phyloP scores from a whole-genome alignment of 2,888 invertebrate species.

The Drosophila siamana region DNA sequence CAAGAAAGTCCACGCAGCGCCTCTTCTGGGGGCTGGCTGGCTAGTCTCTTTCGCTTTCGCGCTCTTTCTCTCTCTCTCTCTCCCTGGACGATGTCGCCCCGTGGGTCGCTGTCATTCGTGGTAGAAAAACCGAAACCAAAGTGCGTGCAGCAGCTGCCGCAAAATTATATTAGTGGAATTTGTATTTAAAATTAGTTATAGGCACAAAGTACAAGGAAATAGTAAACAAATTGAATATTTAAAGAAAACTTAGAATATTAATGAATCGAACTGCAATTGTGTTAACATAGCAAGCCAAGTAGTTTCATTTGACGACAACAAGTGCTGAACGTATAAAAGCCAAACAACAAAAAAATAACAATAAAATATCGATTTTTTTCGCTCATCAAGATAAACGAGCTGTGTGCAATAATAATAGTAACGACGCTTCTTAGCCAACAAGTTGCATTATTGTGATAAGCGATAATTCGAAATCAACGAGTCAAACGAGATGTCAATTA shows the following conservation, averaged over 20 bases:
- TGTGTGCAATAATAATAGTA: slow-evolving; percentile 34
- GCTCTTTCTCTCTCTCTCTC: neutral
- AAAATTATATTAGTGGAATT: slow-evolving; percentile 50
- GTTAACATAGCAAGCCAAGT: slow-evolving; percentile 40
- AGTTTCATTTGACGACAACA: slow-evolving; percentile 17
- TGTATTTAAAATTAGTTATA: slow-evolving; percentile 59
- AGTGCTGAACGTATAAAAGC: neutral
- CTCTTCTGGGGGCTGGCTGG: slow-evolving; percentile 37
- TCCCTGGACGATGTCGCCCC: slow-evolving; percentile 17
- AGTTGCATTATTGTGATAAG: neutral
- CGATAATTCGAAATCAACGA: neutral
- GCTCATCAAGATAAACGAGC: slow-evolving; percentile 23
- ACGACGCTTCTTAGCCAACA: slow-evolving; percentile 7
- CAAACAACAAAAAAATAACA: slow-evolving; percentile 18
- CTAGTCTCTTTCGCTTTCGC: neutral
- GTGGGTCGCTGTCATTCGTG: slow-evolving; percentile 55
- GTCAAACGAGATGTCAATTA: slow-evolving; percentile 45
- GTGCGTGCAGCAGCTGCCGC: slow-evolving; percentile 62
- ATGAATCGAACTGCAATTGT: slow-evolving; percentile 6
- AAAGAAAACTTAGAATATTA: slow-evolving; percentile 9
- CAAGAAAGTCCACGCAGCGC: neutral
- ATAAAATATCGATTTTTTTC: slow-evolving; percentile 51
- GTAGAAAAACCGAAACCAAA: slow-evolving; percentile 52
- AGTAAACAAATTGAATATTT: slow-evolving; percentile 14
- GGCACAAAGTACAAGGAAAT: slow-evolving; percentile 29